Evolutionary conservation across 2,113 vertebrate genomes (phyloP).

Genomic region (Aythya baeri): DNA sequence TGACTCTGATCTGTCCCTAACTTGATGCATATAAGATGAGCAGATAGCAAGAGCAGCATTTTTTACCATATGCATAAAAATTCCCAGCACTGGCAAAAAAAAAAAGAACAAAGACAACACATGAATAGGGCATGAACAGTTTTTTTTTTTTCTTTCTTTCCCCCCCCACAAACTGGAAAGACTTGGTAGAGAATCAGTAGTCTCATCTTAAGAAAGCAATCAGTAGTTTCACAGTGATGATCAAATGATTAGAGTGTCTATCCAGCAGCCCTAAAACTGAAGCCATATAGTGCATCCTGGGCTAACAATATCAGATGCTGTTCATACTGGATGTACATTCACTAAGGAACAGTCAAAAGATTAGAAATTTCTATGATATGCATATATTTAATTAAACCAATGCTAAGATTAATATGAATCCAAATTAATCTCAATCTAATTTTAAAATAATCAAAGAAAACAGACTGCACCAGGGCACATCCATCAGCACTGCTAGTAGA

Average conservation of each 20-base stretch:
- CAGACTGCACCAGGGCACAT: not conserved
- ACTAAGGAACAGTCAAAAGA: not conserved
- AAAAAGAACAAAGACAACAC: not conserved
- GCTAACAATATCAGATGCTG: not conserved
- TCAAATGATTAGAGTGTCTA: not conserved
- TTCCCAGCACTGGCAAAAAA: not conserved
- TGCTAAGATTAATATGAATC: not conserved
- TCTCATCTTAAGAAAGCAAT: not conserved
- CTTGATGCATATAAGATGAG: not conserved
- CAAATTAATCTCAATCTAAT: not conserved
- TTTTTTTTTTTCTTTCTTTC: not conserved
- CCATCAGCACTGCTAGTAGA: accelerated
- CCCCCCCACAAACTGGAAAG: not conserved
- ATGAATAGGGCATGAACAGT: accelerated
- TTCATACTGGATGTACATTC: not conserved
- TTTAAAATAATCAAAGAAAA: not conserved
- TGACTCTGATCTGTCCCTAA: not conserved
- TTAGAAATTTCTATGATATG: not conserved
- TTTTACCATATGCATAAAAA: not conserved
- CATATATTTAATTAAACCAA: not conserved
- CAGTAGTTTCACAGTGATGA: not conserved
- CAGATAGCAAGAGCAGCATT: not conserved
- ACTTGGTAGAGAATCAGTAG: not conserved
- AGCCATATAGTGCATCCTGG: not conserved
- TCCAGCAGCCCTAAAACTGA: not conserved